Base-by-base conservation (phyloP, 2,888 invertebrate species). In the Campoplex nolae region DNA sequence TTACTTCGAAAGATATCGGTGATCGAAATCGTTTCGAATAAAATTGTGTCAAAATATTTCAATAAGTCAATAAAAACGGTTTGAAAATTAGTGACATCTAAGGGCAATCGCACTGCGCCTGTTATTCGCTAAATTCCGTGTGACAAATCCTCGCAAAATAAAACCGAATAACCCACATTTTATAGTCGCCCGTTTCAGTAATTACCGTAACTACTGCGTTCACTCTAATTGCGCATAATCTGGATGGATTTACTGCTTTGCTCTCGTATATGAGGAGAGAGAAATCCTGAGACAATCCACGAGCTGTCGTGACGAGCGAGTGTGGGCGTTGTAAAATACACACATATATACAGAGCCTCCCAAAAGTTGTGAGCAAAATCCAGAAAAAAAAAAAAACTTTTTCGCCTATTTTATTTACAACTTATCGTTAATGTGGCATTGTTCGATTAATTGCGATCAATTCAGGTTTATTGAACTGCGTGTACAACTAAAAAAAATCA, bases 151-250 rank as follows among this genome's bases (percentile, higher is more conserved):
- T 56, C 28, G 62, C 45, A 75, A 28, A 62, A 75, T 62, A 75
- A 28, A 23, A 28, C 28, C 28, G 23, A 71, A 48, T 23, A 71
- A 51, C 28, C 51, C 23, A 32, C 71, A 51, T 51, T 51, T 28
- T 51, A 51, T 35, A 28, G 48, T 32, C 28, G 62, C n/a, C 75
- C 23, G 75, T 75, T 38, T 0, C 7, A 62, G 28, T 75, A 75
- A 38, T 58, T 75, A 58, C 62, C 45, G 62, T 75, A 23, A 75
- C 75, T 75, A 62, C 75, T 74, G 56, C 74, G 28, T 58, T 58
- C 58, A 58, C 58, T 32, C 32, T 73, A 28, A 56, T 56, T 56
- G 54, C 38, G 23, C 56, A 35, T 54, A 42, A 54, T 74, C 56
- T 56, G n/a, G 54, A 56, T 38, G 56, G 74, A 56, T 74, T 56